These are phyloP conservation scores for Sesia apiformis DNA, from an alignment of 2,888 invertebrate genomes.

Conservation along the genomic window DNA sequence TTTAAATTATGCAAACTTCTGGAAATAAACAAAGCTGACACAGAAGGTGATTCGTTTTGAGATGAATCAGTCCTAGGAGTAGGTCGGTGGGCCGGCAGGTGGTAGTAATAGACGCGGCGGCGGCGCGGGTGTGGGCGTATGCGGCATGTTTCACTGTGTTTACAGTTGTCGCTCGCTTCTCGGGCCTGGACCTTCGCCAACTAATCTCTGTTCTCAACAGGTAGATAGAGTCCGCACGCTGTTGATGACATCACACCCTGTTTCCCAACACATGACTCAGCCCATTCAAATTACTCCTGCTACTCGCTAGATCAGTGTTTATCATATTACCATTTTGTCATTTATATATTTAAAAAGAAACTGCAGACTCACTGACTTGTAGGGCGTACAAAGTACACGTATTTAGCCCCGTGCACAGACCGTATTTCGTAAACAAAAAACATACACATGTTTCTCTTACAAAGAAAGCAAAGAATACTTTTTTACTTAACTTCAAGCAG, in stretches of 20 bases:
- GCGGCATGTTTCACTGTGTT: constrained; percentile 29
- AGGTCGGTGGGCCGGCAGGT: constrained; percentile 11
- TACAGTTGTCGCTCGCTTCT: constrained; percentile 33
- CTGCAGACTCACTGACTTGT: no score
- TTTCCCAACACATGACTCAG: constrained; percentile 45
- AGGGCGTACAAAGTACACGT: no score
- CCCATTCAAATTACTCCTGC: constrained; percentile 45
- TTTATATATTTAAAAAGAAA: no score
- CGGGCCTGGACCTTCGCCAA: constrained; percentile 52
- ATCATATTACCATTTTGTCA: no score
- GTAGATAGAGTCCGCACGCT: constrained; percentile 48
- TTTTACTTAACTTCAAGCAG: neutral
- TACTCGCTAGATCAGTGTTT: neutral
- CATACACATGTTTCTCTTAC: no score
- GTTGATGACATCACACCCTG: constrained; percentile 52
- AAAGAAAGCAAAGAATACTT: no score
- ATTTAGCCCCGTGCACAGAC: no score
- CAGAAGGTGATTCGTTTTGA: constrained; percentile 5
- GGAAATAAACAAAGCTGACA: no score
- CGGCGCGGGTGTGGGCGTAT: constrained; percentile 20
- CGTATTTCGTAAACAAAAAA: no score
- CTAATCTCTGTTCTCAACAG: constrained; percentile 53
- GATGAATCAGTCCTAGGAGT: constrained; percentile 13
- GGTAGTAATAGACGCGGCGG: constrained; percentile 24
- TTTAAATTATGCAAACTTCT: no score